These are phyloP conservation scores for Clarias magur DNA, from an alignment of 2,113 vertebrate species.

Conservation along the genomic window DNA sequence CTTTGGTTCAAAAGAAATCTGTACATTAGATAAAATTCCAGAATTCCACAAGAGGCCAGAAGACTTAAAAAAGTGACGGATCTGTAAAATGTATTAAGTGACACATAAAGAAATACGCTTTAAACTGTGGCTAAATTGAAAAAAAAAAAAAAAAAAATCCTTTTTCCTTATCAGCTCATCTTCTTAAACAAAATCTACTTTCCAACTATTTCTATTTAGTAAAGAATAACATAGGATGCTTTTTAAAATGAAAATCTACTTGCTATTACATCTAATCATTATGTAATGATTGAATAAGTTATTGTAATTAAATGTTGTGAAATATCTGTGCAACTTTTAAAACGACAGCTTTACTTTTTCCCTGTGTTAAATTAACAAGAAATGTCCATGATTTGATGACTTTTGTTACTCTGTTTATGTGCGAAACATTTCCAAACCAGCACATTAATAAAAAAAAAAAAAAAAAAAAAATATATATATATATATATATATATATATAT, in stretches of 20 bases:
- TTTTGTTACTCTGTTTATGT: neutral
- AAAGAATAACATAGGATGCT: neutral
- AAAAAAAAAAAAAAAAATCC: too few species aligned
- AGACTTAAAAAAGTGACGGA: neutral
- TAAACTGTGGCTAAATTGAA: neutral
- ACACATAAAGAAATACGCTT: neutral
- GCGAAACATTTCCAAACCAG: neutral
- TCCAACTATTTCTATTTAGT: neutral
- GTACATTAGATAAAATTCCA: constrained; percentile 60
- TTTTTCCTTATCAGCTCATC: too few species aligned
- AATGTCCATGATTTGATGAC: neutral
- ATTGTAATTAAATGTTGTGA: neutral
- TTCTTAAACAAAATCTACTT: neutral
- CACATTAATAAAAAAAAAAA: neutral
- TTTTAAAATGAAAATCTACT: neutral
- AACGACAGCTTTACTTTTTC: neutral
- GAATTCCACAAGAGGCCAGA: constrained; percentile 83
- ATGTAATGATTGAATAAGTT: too few species aligned
- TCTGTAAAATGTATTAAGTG: neutral
- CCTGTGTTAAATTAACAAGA: neutral
- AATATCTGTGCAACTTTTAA: neutral
- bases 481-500: too few species aligned
- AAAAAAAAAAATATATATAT: too few species aligned
- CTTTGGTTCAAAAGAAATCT: constrained; percentile 72
- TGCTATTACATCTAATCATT: neutral